Evolutionary conservation across 2,113 vertebrate species (phyloP).

Genomic region (Tylochromis polylepis): DNA sequence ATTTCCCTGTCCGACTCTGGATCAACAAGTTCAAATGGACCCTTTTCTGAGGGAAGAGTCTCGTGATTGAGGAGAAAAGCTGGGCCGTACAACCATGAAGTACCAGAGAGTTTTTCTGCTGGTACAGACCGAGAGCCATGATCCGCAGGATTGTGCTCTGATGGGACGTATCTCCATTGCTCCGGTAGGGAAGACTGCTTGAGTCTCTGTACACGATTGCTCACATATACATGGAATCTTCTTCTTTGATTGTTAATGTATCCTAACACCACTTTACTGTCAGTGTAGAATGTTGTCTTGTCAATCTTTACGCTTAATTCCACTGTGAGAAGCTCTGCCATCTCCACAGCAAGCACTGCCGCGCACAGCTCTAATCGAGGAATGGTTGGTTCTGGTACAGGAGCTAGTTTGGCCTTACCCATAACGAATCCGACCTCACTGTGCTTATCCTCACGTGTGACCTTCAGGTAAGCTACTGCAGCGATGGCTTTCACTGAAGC

Average conservation of each 20-base stretch:
- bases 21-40: accelerated
- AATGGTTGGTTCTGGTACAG: not conserved
- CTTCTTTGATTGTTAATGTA: not conserved
- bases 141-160: not conserved
- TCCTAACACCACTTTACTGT: not conserved
- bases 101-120: not conserved
- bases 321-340: not conserved
- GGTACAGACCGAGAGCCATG: too few relatives aligned
- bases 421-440: conserved; percentile 1
- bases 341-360: not conserved
- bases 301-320: not conserved
- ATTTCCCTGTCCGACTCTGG: too few relatives aligned
- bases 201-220: accelerated
- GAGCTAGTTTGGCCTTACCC: not conserved
- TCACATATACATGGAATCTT: not conserved
- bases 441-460: not conserved
- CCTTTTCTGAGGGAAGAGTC: not conserved
- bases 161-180: not conserved
- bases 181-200: not conserved
- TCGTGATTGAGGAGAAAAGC: not conserved
- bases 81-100: not conserved
- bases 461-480: not conserved
- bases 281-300: not conserved
- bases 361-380: conserved; percentile 18
- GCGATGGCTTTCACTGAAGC: not conserved